Evolutionary conservation across 2,888 invertebrate species (phyloP), one percentile per base, ranked within the genome.

Genomic region (Didymodactylos carnosus): DNA sequence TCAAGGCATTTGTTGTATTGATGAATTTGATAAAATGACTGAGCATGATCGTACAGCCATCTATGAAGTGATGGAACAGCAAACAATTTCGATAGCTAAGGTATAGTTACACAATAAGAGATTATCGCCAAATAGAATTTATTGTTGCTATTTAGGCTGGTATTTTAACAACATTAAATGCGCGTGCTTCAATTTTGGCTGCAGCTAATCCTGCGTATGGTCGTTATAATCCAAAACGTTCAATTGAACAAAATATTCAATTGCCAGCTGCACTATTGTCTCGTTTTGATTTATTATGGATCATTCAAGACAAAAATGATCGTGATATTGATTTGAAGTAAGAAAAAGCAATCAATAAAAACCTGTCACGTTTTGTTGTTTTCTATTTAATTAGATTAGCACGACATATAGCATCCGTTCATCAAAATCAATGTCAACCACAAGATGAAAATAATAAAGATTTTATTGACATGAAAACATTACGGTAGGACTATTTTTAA

Each of bases 1-100:
- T 85, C 90, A 92, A 81, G 95, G 95, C 39, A 90, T 94, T 75
- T 98, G 98, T 83, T 98, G 97, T 84, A 98, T 99, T 82, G 98
- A 99, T 83, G 98, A 99, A 86, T 99, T 99, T 83, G 98, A 99
- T 85, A 99, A 98, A 86, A 95, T 95, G 94, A 90, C 91, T 13
- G 94, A 97, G 3, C 51, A 71, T 27, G 73, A 74, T 70, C 77
- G 83, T 69, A 83, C 82, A 5, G 82, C 83, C 39, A 83, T 83
- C 39, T 83, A 83, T 76, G 83, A 83, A 75, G 83, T 83, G 6
- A 83, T 84, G 83, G 98, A 98, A 85, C 98, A 99, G 81, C 98
- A 99, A 85, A 99, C 98, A 19, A 95, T 99, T 78, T 94, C 94
- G 74, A 97, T 98, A 80, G 97, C 98, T 23, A 98, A 41, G 16